These are phyloP conservation scores for Dufourea novaeangliae DNA, from an alignment of 1,140 invertebrate species.

Conservation along the genomic window DNA sequence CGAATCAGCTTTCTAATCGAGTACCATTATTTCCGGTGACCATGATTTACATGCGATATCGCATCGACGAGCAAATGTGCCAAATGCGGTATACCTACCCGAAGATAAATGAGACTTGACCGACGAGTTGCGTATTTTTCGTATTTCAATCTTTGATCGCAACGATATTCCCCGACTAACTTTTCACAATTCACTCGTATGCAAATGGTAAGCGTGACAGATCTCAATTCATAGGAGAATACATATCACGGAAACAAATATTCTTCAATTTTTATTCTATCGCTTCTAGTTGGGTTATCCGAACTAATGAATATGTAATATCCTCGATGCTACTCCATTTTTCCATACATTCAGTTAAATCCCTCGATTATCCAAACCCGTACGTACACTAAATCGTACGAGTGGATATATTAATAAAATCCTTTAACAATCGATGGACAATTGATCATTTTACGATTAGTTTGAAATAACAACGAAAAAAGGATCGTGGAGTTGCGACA, in stretches of 20 bases:
- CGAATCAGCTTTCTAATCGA: slow-evolving; percentile 66
- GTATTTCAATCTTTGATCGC: slow-evolving; percentile 29
- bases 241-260: slow-evolving; percentile 30
- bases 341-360: too few species aligned
- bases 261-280: slow-evolving; percentile 36
- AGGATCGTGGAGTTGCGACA: not conserved
- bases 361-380: too few species aligned
- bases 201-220: slow-evolving; percentile 45
- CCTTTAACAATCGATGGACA: too few species aligned
- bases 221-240: slow-evolving; percentile 27
- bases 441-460: too few species aligned
- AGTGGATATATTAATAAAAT: too few species aligned
- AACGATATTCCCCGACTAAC: slow-evolving; percentile 40
- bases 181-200: slow-evolving; percentile 29
- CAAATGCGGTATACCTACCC: slow-evolving; percentile 43
- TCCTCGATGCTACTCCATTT: not conserved
- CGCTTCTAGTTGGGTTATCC: slow-evolving; percentile 6
- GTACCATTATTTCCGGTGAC: slow-evolving; percentile 64
- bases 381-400: too few species aligned
- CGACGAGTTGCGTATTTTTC: slow-evolving; percentile 23
- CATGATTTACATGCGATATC: slow-evolving; percentile 59
- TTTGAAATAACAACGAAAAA: too few species aligned
- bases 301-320: not conserved
- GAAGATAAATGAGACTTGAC: slow-evolving; percentile 60
- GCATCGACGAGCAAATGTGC: slow-evolving; percentile 53